Percentiles rank a stretch among this genome's conserved stretches.
Evolutionary conservation across 1,140 invertebrate genomes (phyloP).

Genomic region (Monomorium pharaonis): DNA sequence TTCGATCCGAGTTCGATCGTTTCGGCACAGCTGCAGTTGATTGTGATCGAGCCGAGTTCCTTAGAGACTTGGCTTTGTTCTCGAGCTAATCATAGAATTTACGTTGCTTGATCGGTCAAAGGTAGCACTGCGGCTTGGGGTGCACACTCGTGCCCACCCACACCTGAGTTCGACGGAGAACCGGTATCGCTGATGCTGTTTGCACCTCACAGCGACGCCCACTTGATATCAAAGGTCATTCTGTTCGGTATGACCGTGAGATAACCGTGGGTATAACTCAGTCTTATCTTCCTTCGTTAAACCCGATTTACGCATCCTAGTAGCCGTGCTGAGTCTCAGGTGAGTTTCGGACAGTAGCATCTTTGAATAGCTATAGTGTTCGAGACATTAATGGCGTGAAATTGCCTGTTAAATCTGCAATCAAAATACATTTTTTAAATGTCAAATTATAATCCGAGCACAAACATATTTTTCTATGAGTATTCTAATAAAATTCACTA

Average conservation of each 20-base stretch:
- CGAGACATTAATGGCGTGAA: neutral
- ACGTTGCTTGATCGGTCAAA: slow-evolving; percentile 76
- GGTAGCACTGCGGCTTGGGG: slow-evolving; percentile 18
- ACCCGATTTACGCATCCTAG: slow-evolving; percentile 12
- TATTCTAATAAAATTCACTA: neutral
- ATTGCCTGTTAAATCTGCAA: neutral
- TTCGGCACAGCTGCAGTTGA: slow-evolving; percentile 38
- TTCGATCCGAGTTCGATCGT: slow-evolving; percentile 36
- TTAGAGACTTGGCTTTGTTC: slow-evolving; percentile 72
- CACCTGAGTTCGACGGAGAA: slow-evolving; percentile 40
- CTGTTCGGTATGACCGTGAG: neutral
- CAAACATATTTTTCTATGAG: neutral
- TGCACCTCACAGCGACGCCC: slow-evolving; percentile 40
- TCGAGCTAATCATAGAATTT: slow-evolving; percentile 75
- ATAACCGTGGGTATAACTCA: slow-evolving; percentile 37
- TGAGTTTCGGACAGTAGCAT: neutral
- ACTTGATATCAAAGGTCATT: slow-evolving; percentile 54
- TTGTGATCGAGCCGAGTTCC: slow-evolving; percentile 56
- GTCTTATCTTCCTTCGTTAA: slow-evolving; percentile 53
- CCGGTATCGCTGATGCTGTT: slow-evolving; percentile 50
- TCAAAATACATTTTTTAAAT: neutral
- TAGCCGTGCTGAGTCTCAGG: neutral
- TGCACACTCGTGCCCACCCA: slow-evolving; percentile 4
- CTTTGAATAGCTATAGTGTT: neutral
- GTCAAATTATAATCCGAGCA: neutral